Base-by-base conservation (phyloP, 2,888 invertebrate genomes). In the Chesias legatella region DNA sequence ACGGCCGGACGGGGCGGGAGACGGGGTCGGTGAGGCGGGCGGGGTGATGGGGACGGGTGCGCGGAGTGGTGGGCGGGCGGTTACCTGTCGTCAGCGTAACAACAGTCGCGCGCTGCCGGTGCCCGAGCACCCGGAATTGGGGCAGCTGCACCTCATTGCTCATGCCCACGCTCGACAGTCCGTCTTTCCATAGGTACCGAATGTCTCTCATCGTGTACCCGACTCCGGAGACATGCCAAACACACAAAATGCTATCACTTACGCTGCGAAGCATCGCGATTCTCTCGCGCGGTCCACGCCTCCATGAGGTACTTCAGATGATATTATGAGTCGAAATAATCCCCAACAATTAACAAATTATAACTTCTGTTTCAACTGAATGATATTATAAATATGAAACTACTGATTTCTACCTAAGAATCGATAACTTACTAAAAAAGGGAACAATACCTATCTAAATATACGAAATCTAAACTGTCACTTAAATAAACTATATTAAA, bases 121-220 rank as follows among this genome's bases (percentile, higher is more conserved):
- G 96, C 85, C 97, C 97, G 90, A 97, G 94, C 84, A 97, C 96
- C 89, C 95, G 94, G 92, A 98, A 98, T 91, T 98, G 97, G 75
- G 98, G 97, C 86, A 98, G 93, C 91, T 96, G 95, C 90, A 97
- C 96, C 90, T 96, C 95, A 89, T 92, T 94, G 92, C 95, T 95
- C 91, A 97, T 96, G 89, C 96, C 96, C 90, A 98, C 96, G 90
- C 97, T 96, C 89, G 93, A 93, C 88, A 92, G 91, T 83, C 96
- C 96, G 90, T 95, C 93, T 91, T 94, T 94, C 97, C 97, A 98
- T 91, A 94, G 94, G 93, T 97, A 97, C 89, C 95, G 94, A 92
- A 97, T 96, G 93, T 96, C 96, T 92, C 94, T 94, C 95, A 96
- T 96, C 91, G 96, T 96, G 94, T 96, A 96, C 92, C 96, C 96